These are phyloP conservation scores for Rhipidura dahli DNA, from an alignment of 2,113 vertebrate genomes.

Conservation along the genomic window DNA sequence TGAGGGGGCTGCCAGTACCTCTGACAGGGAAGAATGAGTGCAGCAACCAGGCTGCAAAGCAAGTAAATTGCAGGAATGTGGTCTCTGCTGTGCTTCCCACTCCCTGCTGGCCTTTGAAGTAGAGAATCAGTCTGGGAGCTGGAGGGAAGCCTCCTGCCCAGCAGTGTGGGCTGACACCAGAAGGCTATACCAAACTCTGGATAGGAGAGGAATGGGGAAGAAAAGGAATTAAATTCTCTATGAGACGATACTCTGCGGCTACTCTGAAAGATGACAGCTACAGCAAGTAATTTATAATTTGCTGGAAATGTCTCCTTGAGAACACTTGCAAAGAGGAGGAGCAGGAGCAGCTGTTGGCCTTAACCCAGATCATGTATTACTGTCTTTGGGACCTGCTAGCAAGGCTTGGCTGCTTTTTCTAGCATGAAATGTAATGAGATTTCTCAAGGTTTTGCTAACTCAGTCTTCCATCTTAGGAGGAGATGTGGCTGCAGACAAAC, in stretches of 20 bases:
- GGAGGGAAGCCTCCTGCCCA: not conserved
- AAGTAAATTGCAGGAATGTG: not conserved
- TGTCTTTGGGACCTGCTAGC: not conserved
- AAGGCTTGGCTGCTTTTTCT: not conserved
- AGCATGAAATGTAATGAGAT: not conserved
- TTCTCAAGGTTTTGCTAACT: not conserved
- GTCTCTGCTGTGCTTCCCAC: not conserved
- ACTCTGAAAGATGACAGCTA: not conserved
- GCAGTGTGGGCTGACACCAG: not conserved
- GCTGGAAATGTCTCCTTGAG: not conserved
- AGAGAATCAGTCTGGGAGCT: not conserved
- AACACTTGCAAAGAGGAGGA: not conserved
- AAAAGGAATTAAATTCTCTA: not conserved
- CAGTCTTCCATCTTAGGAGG: not conserved
- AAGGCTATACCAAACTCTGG: not conserved
- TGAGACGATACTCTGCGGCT: not conserved
- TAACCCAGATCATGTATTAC: not conserved
- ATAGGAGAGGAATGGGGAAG: not conserved
- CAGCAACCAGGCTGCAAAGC: not conserved
- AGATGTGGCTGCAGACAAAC: rapidly evolving
- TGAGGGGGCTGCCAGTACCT: not conserved
- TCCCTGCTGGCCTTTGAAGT: not conserved
- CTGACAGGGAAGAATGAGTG: not conserved
- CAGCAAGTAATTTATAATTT: not conserved
- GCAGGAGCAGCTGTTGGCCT: not conserved